Conservation (phyloP, 2,888 invertebrate species). For the Pyrgus malvae region DNA sequence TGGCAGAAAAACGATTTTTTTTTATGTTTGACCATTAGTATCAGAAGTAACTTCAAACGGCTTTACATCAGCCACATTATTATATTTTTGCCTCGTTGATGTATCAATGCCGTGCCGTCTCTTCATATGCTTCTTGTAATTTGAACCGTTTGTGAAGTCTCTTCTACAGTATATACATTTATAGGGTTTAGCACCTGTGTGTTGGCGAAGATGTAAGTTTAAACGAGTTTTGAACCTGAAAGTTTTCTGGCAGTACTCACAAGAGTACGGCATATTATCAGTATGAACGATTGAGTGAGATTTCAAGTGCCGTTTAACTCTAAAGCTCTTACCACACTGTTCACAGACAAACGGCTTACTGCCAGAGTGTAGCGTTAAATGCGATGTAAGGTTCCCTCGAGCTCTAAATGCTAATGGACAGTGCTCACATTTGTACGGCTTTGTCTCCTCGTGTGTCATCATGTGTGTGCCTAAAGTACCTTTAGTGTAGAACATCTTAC, state of each 20-base stretch:
- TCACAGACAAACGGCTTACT: conserved; percentile 73
- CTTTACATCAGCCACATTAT: conserved; percentile 35
- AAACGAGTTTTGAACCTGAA: conserved; percentile 72
- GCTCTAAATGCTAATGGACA: conserved; percentile 70
- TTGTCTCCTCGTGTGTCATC: conserved; percentile 65
- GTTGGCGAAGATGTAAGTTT: conserved; percentile 68
- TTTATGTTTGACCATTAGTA: background rate
- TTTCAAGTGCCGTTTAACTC: conserved; percentile 71
- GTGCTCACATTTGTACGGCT: conserved; percentile 69
- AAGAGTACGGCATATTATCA: conserved; percentile 67
- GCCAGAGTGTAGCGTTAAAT: conserved; percentile 65
- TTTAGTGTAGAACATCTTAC: conserved; percentile 76
- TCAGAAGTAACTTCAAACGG: background rate
- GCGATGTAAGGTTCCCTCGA: conserved; percentile 65
- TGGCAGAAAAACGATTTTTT: no score
- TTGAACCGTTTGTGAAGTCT: conserved; percentile 75
- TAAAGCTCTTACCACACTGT: conserved; percentile 70
- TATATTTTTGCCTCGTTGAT: conserved; percentile 53
- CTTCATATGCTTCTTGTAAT: conserved; percentile 75
- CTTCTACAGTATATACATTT: conserved; percentile 65
- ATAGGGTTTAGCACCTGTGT: conserved; percentile 74
- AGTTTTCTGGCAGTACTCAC: conserved; percentile 68
- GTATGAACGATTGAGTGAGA: conserved; percentile 75
- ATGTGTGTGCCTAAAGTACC: conserved; percentile 69
- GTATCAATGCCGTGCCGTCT: conserved; percentile 71